These are phyloP conservation scores for Clamator glandarius DNA, from an alignment of 2,797 vertebrate genomes.

Conservation along the genomic window DNA sequence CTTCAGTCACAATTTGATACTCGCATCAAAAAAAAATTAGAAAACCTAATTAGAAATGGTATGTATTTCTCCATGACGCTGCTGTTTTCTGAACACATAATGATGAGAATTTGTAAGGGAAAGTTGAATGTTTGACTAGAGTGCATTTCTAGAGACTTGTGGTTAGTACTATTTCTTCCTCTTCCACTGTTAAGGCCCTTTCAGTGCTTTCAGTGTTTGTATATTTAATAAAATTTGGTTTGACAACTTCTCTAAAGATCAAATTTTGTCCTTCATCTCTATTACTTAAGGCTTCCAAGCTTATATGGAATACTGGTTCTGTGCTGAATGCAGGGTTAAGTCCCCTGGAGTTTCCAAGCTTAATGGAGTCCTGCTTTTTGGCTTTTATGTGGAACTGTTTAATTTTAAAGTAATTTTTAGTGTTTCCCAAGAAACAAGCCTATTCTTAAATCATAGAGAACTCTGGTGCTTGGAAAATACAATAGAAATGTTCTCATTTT, in stretches of 20 bases:
- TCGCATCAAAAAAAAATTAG: neutral
- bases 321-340: neutral
- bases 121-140: neutral
- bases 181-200: neutral
- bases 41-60: neutral
- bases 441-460: neutral
- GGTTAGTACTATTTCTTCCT: neutral
- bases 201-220: neutral
- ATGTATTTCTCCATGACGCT: neutral
- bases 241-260: neutral
- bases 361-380: neutral
- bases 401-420: neutral
- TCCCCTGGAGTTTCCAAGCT: neutral
- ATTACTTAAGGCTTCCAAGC: neutral
- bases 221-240: slow-evolving; percentile 1
- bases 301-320: neutral
- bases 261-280: neutral
- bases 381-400: neutral
- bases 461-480: neutral
- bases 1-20: neutral
- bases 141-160: neutral
- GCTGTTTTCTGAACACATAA: neutral
- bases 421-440: neutral
- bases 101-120: neutral
- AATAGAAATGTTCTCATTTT: neutral